Conservation (phyloP, 2,113 vertebrate species). For the Falco punctatus region DNA sequence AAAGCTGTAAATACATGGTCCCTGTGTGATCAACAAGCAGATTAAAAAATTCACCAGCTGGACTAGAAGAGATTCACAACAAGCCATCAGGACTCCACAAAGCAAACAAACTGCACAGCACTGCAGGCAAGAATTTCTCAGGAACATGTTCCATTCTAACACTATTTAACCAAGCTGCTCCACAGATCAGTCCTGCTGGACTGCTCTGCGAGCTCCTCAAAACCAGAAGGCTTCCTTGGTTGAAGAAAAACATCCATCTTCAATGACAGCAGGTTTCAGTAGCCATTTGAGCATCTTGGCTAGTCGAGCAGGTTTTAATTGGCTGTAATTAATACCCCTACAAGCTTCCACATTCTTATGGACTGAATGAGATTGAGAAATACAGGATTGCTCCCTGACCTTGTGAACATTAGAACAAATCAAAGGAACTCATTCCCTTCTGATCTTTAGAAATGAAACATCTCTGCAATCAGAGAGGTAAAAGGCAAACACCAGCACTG, state of each 20-base stretch:
- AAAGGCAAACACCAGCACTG: background rate
- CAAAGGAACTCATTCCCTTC: background rate
- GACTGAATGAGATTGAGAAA: background rate
- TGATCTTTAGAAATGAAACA: constrained; percentile 3
- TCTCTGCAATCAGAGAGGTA: background rate
- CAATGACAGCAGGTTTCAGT: background rate
- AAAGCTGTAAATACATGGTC: background rate
- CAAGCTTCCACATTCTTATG: constrained; percentile 14
- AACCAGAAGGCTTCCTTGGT: background rate
- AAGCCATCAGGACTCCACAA: background rate
- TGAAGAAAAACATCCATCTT: background rate
- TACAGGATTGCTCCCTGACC: background rate
- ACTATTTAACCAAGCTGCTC: background rate
- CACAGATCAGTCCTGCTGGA: background rate
- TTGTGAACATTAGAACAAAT: background rate
- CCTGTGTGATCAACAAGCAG: background rate
- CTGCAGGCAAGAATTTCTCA: background rate
- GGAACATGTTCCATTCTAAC: background rate
- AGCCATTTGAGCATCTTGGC: background rate
- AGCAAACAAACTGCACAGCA: background rate
- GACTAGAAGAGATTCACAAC: background rate
- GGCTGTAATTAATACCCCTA: constrained; percentile 47
- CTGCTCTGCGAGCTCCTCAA: background rate
- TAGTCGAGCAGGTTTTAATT: constrained; percentile 54
- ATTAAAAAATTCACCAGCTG: background rate